phyloP scores from a whole-genome alignment of 2,888 invertebrate species.

The Lissocephala sabroskyi region DNA sequence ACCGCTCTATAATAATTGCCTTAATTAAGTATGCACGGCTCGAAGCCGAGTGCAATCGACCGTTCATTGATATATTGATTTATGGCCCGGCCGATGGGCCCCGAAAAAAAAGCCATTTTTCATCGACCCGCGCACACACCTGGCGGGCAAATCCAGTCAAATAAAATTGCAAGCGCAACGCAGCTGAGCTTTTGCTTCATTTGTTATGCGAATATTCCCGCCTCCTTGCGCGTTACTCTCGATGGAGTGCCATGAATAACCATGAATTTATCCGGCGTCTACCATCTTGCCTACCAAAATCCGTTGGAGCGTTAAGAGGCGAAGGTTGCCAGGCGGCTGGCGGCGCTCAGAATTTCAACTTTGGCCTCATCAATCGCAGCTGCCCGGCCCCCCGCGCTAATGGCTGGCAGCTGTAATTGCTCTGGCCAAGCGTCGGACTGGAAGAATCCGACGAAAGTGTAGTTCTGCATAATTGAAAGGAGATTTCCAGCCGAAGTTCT shows the following conservation, averaged over 20 bases:
- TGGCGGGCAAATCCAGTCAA: conserved; percentile 15
- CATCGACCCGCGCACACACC: conserved; percentile 25
- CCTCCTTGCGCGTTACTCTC: no score
- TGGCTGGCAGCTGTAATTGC: conserved; percentile 19
- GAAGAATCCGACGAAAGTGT: no score
- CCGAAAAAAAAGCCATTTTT: conserved; percentile 39
- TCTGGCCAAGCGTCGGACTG: no score
- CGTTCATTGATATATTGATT: conserved; percentile 50
- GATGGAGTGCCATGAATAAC: conserved; percentile 7
- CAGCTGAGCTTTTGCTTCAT: conserved; percentile 52
- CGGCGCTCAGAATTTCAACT: neutral
- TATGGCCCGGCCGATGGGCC: no score
- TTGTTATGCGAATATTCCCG: conserved; percentile 49
- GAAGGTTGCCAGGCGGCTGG: neutral
- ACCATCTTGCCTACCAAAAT: neutral
- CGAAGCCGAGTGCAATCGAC: neutral
- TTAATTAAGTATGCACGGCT: conserved; percentile 51
- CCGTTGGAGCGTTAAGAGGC: neutral
- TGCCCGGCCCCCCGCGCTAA: conserved; percentile 14
- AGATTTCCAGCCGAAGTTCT: no score
- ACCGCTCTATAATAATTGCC: conserved; percentile 55
- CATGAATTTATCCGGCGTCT: neutral
- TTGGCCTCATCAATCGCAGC: no score
- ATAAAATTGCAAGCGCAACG: conserved; percentile 36
- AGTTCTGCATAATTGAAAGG: no score